These are phyloP conservation scores for Drosophila serrata DNA, from an alignment of 1,140 invertebrate genomes.

Conservation along the genomic window DNA sequence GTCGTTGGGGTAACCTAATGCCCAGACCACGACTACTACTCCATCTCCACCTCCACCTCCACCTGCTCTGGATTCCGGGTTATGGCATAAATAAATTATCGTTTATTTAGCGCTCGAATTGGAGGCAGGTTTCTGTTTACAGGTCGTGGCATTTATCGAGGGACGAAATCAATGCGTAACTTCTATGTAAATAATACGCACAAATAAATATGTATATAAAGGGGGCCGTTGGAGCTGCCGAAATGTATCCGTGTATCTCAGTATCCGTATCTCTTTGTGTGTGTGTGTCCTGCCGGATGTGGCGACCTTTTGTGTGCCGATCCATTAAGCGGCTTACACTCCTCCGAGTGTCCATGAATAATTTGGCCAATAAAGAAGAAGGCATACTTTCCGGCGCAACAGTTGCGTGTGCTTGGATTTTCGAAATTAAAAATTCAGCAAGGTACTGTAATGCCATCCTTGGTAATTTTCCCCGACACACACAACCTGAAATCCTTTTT, in stretches of 20 bases:
- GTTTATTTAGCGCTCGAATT: constrained; percentile 31
- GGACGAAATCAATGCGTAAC: constrained; percentile 56
- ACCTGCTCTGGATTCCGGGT: constrained; percentile 3
- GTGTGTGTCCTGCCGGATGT: constrained; percentile 57
- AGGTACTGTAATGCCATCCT: neutral
- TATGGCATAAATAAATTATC: constrained; percentile 62
- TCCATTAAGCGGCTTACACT: constrained; percentile 76
- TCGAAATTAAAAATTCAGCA: constrained; percentile 31
- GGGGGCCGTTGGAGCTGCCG: neutral
- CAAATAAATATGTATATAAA: neutral
- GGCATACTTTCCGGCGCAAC: constrained; percentile 52
- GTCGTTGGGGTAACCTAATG: neutral
- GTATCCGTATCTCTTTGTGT: constrained; percentile 18
- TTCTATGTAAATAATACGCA: constrained; percentile 61
- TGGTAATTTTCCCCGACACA: neutral
- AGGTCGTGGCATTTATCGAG: constrained; percentile 41
- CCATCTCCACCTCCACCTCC: constrained; percentile 3
- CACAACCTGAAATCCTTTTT: constrained; percentile 20
- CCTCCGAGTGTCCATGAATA: constrained; percentile 68
- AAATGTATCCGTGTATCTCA: constrained; percentile 22
- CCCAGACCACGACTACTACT: neutral
- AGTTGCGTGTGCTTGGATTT: constrained; percentile 33
- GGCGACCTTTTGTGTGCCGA: constrained; percentile 73
- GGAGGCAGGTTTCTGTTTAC: constrained; percentile 34
- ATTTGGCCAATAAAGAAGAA: constrained; percentile 60